These are phyloP conservation scores for Heloderma charlesbogerti DNA, from an alignment of 2,113 vertebrate species.

Conservation along the genomic window DNA sequence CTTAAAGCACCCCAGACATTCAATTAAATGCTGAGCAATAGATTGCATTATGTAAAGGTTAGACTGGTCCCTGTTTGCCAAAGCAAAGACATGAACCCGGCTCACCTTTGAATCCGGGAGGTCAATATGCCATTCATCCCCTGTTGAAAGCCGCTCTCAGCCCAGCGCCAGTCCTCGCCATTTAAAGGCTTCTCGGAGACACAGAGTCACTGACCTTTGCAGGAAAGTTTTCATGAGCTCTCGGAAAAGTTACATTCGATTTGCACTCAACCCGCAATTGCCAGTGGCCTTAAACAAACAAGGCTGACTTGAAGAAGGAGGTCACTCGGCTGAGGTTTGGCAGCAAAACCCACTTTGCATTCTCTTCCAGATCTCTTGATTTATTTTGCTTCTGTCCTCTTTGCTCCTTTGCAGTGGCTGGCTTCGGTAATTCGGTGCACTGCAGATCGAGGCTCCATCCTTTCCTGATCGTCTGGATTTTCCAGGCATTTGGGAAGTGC, in stretches of 20 bases:
- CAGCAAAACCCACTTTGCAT: too few species aligned
- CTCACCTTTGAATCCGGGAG: constrained; percentile 13
- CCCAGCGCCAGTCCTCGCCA: not conserved
- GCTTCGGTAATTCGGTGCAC: not conserved
- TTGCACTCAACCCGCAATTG: constrained; percentile 13
- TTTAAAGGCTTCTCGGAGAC: constrained; percentile 11
- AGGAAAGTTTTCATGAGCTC: constrained; percentile 14
- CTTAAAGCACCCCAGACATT: constrained; percentile 20
- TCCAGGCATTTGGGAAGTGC: not conserved
- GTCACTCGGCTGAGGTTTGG: not conserved
- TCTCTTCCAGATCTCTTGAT: not conserved
- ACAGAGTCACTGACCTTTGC: constrained; percentile 29
- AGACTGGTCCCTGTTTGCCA: constrained; percentile 5
- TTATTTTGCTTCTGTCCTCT: not conserved
- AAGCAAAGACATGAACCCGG: constrained; percentile 23
- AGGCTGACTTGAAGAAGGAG: not conserved
- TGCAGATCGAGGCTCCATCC: not conserved
- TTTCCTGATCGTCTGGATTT: not conserved
- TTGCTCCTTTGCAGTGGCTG: not conserved
- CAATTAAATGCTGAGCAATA: constrained; percentile 36
- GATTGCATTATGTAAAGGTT: constrained; percentile 40
- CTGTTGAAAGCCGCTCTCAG: constrained; percentile 1
- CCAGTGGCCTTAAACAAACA: not conserved
- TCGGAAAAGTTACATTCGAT: constrained; percentile 27
- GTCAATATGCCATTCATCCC: constrained; percentile 15